Evolutionary conservation across 1,140 invertebrate genomes (phyloP).

Genomic region (Cydia amplana): DNA sequence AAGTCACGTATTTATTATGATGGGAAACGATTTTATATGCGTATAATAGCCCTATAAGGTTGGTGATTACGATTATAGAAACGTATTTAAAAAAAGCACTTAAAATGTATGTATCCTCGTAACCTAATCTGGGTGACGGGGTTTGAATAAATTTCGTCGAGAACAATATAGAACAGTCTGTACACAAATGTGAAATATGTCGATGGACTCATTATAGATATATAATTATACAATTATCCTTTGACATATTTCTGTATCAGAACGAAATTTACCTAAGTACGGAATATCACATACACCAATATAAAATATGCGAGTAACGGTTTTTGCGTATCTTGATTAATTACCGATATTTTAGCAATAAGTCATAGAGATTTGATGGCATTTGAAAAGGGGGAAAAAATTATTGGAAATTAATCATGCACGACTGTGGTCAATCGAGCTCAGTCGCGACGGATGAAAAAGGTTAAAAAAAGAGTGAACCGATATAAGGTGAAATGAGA

Average conservation of each 20-base stretch:
- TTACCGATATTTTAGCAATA: conserved; percentile 41
- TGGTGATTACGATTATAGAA: conserved; percentile 39
- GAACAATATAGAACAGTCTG: conserved; percentile 9
- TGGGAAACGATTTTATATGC: conserved; percentile 43
- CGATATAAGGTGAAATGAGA: conserved; percentile 34
- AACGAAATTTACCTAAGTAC: conserved; percentile 33
- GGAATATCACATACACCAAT: conserved; percentile 27
- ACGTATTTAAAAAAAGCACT: background rate
- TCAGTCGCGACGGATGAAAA: conserved; percentile 7
- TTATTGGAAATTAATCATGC: conserved; percentile 36
- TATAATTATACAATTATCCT: background rate
- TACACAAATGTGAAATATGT: conserved; percentile 39
- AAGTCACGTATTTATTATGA: conserved; percentile 58
- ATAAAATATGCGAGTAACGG: conserved; percentile 34
- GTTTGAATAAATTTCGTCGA: conserved; percentile 4
- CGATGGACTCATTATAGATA: conserved; percentile 30
- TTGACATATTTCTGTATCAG: conserved; percentile 35
- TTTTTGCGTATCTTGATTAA: conserved; percentile 36
- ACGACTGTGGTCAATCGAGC: conserved; percentile 35
- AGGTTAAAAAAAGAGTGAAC: conserved; percentile 2
- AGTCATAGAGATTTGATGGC: conserved; percentile 47
- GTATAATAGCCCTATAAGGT: conserved; percentile 46
- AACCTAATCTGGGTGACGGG: background rate
- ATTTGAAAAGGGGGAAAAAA: conserved; percentile 38
- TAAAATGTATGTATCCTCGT: background rate